phyloP scores from a whole-genome alignment of 2,888 invertebrate species.

The Drosophila picticornis region DNA sequence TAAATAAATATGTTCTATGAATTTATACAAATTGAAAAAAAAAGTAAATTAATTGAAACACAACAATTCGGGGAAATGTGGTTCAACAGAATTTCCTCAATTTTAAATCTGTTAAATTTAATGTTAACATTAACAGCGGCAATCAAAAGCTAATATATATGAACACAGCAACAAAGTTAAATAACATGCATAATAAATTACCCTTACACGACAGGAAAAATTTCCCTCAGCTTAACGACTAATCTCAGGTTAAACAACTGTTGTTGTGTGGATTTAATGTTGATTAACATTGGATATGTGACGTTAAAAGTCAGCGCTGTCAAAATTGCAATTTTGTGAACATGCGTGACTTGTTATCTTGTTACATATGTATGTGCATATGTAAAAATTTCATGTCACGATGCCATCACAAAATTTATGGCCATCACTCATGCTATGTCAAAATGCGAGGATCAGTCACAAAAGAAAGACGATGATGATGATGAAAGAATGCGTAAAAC shows the following conservation, averaged over 20 bases:
- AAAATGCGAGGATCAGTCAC: conserved; percentile 78
- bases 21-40: neutral
- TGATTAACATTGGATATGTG: conserved; percentile 31
- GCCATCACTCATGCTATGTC: conserved; percentile 62
- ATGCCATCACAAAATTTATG: conserved; percentile 60
- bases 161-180: neutral
- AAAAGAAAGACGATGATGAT: conserved; percentile 63
- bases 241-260: conserved; percentile 1
- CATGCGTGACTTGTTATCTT: conserved; percentile 38
- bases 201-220: neutral
- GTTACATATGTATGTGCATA: neutral
- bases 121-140: neutral
- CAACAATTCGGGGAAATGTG: conserved; percentile 1
- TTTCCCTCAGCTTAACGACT: neutral
- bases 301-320: neutral
- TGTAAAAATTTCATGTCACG: conserved; percentile 50
- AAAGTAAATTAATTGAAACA: neutral
- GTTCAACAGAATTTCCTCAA: neutral
- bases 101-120: neutral
- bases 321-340: conserved; percentile 19
- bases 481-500: conserved; percentile 76
- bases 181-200: neutral
- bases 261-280: conserved; percentile 13
- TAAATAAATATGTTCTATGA: neutral
- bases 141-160: neutral